Conservation (phyloP, 1,140 invertebrate genomes). For the Temnothorax longispinosus region DNA sequence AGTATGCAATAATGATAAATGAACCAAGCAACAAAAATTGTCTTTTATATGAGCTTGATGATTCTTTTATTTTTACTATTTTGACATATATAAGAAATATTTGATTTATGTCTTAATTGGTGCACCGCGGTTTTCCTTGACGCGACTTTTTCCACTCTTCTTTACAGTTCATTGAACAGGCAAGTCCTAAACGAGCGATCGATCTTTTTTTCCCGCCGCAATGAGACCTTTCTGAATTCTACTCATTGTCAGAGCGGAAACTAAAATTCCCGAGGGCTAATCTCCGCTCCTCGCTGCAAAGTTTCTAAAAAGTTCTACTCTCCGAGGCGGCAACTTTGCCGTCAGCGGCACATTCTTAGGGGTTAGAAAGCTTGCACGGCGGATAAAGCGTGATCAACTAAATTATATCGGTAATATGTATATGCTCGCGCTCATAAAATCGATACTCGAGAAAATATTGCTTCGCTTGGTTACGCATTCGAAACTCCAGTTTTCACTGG, state of each 20-base stretch:
- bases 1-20: not conserved
- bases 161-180: conserved; percentile 2
- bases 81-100: not conserved
- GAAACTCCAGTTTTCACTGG: conserved; percentile 44
- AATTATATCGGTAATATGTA: conserved; percentile 65
- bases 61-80: not conserved
- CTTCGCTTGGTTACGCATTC: conserved; percentile 29
- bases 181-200: conserved; percentile 43
- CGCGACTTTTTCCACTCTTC: not conserved
- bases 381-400: conserved; percentile 68
- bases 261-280: conserved; percentile 73
- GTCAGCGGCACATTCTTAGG: conserved; percentile 70
- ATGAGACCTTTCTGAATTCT: conserved; percentile 69
- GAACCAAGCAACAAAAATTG: not conserved
- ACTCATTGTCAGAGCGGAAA: conserved; percentile 71
- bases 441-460: conserved; percentile 69
- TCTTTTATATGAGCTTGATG: not conserved
- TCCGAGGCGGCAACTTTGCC: conserved; percentile 67
- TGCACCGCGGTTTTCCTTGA: not conserved
- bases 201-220: conserved; percentile 55
- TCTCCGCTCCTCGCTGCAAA: conserved; percentile 67
- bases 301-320: conserved; percentile 71
- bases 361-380: conserved; percentile 62
- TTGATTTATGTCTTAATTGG: conserved; percentile 4
- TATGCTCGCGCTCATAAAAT: conserved; percentile 49